These are phyloP conservation scores for Bellardia bayeri DNA, from an alignment of 2,888 invertebrate species.

Conservation along the genomic window DNA sequence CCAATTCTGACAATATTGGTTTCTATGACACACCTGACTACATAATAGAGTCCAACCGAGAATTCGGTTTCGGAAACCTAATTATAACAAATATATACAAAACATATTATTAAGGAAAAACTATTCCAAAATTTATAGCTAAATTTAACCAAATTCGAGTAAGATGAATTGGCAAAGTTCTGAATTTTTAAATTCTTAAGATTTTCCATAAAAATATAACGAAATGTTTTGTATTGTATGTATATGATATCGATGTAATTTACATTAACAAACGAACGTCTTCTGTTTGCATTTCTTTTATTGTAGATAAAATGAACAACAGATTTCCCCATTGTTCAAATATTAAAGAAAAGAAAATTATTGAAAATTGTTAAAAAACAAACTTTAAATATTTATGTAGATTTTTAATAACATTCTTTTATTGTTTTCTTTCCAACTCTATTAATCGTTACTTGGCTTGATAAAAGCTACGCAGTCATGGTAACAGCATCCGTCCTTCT, in stretches of 20 bases:
- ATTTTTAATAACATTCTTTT: not conserved
- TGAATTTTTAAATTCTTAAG: too few species aligned
- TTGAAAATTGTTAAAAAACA: not conserved
- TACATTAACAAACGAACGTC: not conserved
- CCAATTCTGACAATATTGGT: too few species aligned
- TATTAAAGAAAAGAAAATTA: conserved; percentile 22
- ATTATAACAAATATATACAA: too few species aligned
- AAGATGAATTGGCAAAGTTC: too few species aligned
- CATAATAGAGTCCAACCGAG: too few species aligned
- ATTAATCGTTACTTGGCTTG: conserved; percentile 42
- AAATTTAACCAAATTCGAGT: too few species aligned
- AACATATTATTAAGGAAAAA: too few species aligned
- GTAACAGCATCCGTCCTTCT: conserved; percentile 4
- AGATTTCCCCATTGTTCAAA: conserved; percentile 25
- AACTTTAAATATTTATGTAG: conserved; percentile 33
- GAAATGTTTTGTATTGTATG: too few species aligned
- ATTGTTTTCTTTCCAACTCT: not conserved
- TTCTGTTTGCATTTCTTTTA: not conserved
- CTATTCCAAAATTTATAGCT: too few species aligned
- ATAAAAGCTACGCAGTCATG: conserved; percentile 37
- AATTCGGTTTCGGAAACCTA: too few species aligned
- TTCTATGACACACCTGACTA: too few species aligned
- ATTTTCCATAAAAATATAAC: too few species aligned
- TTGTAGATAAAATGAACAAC: not conserved
- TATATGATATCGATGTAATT: not conserved